Base-by-base conservation (phyloP, 2,113 vertebrate genomes). In the Brachyhypopomus occidentalis region DNA sequence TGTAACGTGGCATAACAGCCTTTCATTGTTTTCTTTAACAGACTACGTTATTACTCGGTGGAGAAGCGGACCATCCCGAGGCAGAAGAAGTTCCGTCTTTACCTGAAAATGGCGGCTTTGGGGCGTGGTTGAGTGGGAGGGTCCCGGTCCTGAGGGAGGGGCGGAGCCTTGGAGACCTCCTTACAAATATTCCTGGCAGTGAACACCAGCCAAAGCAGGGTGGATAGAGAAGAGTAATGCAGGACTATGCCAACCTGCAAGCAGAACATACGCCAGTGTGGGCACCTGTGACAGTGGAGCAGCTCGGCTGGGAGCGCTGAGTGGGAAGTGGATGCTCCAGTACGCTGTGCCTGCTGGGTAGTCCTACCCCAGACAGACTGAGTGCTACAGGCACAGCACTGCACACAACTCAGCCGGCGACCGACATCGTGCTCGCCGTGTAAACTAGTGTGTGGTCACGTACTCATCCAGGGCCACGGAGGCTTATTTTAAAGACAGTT, bases 141-240 rank as follows among this genome's bases (percentile, higher is more conserved):
- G 41, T 94, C 95, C 74, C 91, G 86, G 45, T 94, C 94, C 2
- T 90, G 91, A 80, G 90, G 87, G 0, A 88, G 92, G 0, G 92
- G 93, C 23, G 92, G 91, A 86, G 95, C 95, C 91, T 92, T 96
- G 84, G 93, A 95, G 84, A 97, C 95, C 89, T 97, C 96, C 87
- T 94, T 93, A 90, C 95, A 98, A 91, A 97, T 95, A 90, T 95
- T 96, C 85, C 96, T 95, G 80, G 96, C 96, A 7, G 95, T 96
- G 71, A 96, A 95, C 17, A 92, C 94, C 23, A 98, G 93, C 97
- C 97, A 99, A 58, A 99, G 89, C 94, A 98, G 93, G 23, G 96
- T 94, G 72, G 96, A 96, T 14, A 99, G 91, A 0, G 96, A 96
- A 20, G 95, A 95, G 89, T 97, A 98, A 86, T 99, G 97, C 79